A percentile compares a stretch with the other conserved stretches of the same genome.
phyloP scores from a whole-genome alignment of 2,113 vertebrate genomes.

The Cathartes aura region DNA sequence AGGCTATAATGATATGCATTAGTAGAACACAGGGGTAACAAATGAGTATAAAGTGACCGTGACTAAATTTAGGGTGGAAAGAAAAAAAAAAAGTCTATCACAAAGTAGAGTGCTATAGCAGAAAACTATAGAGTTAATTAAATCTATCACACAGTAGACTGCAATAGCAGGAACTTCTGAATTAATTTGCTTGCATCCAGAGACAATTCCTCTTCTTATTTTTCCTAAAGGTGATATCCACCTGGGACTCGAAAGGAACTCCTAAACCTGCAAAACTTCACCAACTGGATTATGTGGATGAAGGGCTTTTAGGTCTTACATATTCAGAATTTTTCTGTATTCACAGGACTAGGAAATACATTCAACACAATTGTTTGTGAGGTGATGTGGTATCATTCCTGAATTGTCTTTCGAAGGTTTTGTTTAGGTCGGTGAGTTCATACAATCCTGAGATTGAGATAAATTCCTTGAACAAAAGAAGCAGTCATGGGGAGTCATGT shows the following conservation, averaged over 20 bases:
- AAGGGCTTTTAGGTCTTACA: not conserved
- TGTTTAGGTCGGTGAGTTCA: not conserved
- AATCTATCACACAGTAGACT: not conserved
- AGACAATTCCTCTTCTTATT: not conserved
- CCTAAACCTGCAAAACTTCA: not conserved
- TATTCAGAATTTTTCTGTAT: not conserved
- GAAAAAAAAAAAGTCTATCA: not conserved
- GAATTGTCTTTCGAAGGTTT: not conserved
- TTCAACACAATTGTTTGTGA: not conserved
- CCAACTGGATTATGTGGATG: not conserved
- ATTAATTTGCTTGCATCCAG: not conserved
- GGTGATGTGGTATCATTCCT: not conserved
- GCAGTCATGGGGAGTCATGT: not conserved
- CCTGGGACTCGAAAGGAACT: not conserved
- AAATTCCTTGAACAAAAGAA: not conserved
- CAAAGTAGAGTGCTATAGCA: not conserved
- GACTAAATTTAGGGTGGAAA: not conserved
- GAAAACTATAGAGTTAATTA: not conserved
- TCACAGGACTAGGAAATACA: not conserved
- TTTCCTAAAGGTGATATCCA: not conserved
- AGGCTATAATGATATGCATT: not conserved
- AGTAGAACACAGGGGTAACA: not conserved
- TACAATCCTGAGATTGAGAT: not conserved
- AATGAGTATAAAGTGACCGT: not conserved
- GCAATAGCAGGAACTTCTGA: not conserved